These are phyloP conservation scores for Himalopsyche phryganea DNA, from an alignment of 1,140 invertebrate species.

Conservation along the genomic window DNA sequence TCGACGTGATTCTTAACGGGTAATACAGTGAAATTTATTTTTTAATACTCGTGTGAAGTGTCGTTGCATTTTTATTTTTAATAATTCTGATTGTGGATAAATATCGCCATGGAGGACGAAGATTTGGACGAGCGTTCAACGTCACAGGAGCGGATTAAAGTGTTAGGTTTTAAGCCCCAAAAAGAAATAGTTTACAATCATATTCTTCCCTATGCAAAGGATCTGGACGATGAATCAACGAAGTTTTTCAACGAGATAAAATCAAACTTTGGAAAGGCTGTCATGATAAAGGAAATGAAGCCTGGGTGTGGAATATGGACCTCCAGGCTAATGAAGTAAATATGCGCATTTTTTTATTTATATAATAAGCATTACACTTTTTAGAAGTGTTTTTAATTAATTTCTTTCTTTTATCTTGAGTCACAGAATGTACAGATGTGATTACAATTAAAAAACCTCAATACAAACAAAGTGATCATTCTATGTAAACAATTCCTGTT, in stretches of 20 bases:
- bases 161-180: slow-evolving; percentile 48
- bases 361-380: no score
- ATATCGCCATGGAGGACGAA: slow-evolving; percentile 18
- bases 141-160: slow-evolving; percentile 10
- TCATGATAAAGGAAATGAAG: slow-evolving; percentile 65
- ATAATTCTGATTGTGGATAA: slow-evolving; percentile 1
- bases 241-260: slow-evolving; percentile 62
- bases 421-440: background rate
- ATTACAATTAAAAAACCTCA: no score
- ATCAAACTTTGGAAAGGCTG: slow-evolving; percentile 62
- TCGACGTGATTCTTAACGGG: slow-evolving; percentile 6
- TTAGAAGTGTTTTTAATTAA: no score
- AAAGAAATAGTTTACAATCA: slow-evolving; percentile 64
- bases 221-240: slow-evolving; percentile 63
- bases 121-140: slow-evolving; percentile 12
- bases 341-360: background rate
- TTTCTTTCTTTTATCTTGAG: no score
- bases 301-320: slow-evolving; percentile 64
- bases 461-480: no score
- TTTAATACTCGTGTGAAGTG: slow-evolving; percentile 5
- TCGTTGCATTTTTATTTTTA: background rate
- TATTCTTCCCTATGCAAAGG: slow-evolving; percentile 62
- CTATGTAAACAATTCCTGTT: no score
- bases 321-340: slow-evolving; percentile 61
- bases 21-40: background rate